Evolutionary conservation across 2,797 vertebrate genomes (phyloP).

Genomic region (Neosalanx taihuensis): DNA sequence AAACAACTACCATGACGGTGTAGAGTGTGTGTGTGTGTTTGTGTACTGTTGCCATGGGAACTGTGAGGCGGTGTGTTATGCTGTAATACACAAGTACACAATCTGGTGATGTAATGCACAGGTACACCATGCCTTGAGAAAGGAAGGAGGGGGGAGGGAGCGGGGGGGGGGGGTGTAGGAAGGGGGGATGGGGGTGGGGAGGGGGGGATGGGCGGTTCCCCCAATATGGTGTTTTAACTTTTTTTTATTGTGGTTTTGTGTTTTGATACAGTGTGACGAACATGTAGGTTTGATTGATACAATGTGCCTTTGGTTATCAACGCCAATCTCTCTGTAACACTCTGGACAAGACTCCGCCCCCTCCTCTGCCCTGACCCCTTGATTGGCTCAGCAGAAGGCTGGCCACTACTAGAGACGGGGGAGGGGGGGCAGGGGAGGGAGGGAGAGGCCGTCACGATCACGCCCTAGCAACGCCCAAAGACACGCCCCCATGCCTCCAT

Average conservation of each 20-base stretch:
- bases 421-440: no score
- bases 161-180: slow-evolving; percentile 26
- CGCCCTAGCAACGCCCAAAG: slow-evolving; percentile 46
- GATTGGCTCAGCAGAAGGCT: slow-evolving; percentile 3
- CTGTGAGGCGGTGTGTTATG: slow-evolving; percentile 28
- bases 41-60: slow-evolving; percentile 39
- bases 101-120: slow-evolving; percentile 30
- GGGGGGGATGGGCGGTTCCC: slow-evolving; percentile 34
- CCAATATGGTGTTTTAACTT: slow-evolving; percentile 40
- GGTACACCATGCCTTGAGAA: slow-evolving; percentile 7
- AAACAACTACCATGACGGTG: slow-evolving; percentile 19
- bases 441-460: slow-evolving; percentile 38
- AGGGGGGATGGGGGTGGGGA: no score
- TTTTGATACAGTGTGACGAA: slow-evolving; percentile 52
- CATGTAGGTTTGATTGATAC: slow-evolving; percentile 83
- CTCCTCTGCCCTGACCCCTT: background rate
- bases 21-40: slow-evolving; percentile 38
- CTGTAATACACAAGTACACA: slow-evolving; percentile 43
- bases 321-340: slow-evolving; percentile 58
- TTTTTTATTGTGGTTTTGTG: slow-evolving; percentile 31
- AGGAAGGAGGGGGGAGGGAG: slow-evolving; percentile 24
- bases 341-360: background rate
- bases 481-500: slow-evolving; percentile 28
- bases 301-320: slow-evolving; percentile 90
- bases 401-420: background rate